Base-by-base conservation (phyloP, 1,140 invertebrate species). In the Oscheius sp. region DNA sequence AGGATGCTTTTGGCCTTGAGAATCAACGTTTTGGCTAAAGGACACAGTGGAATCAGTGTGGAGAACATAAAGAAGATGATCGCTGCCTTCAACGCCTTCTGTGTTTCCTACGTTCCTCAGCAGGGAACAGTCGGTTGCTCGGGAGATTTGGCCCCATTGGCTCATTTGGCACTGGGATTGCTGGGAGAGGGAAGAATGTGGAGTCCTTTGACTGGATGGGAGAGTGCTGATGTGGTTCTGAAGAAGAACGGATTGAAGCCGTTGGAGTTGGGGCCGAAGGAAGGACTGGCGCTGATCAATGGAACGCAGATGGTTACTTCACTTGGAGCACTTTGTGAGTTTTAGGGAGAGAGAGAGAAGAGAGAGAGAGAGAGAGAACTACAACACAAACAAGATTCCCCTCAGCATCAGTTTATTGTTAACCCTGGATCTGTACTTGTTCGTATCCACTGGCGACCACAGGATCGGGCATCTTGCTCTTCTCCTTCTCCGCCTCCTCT, bases 101-200 rank as follows among this genome's bases (percentile, higher is more conserved):
- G 90, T 79, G 82, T 91, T n/a, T 88, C 91, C 1, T 91, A 88
- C 88, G 88, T 91, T 1, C 90, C 90, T 1, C 89, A 91, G 80
- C 90, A 91, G 84, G 90, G 90, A 0, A 90, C 89, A 1, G 90
- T 91, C 3, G 91, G 90, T 10, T 91, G 91, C 2, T 90, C 89
- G 78, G 90, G 90, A 0, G 90, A 91, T 83, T 85, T 91, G 62
- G 90, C 90, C 3, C 90, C 91, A 1, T 79, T 91, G 58, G 86
- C 90, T 18, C 90, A 91, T 85, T 83, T 91, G 46, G 90, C 90
- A 1, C 83, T 90, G 0, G 90, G 90, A 1, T 84, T 91, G 74
- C 87, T 91, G 80, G 90, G 90, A n/a, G 91, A 91, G 85, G 91
- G 90, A n/a, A 88, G 89, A 80, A 91, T 91, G 90, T 91, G 90